phyloP scores from a whole-genome alignment of 2,797 vertebrate species.

The Darevskia nairensis region DNA sequence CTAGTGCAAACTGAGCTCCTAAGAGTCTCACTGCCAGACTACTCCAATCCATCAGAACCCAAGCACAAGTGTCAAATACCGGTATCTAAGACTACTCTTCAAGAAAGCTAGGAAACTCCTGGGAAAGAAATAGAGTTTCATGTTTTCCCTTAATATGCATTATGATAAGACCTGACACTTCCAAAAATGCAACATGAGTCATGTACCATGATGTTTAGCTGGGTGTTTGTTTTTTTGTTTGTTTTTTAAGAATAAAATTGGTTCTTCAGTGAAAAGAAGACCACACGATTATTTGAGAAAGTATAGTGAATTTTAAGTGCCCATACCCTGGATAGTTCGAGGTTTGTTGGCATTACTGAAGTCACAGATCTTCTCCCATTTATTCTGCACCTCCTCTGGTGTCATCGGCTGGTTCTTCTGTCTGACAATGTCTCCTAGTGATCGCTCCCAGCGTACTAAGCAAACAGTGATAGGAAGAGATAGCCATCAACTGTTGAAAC shows the following conservation, averaged over 20 bases:
- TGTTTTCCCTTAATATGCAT: not conserved
- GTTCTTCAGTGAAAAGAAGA: not conserved
- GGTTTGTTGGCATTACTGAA: conserved; percentile 89
- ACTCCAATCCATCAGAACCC: not conserved
- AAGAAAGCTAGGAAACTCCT: not conserved
- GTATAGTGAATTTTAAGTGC: not conserved
- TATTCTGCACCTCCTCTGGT: conserved; percentile 88
- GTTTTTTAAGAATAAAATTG: not conserved
- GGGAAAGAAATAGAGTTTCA: not conserved
- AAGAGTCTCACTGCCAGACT: not conserved
- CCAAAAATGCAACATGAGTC: not conserved
- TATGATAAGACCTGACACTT: not conserved
- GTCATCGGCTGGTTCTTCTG: conserved; percentile 84
- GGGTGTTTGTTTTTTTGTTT: too few relatives aligned
- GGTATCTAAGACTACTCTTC: not conserved
- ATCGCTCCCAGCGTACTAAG: conserved; percentile 95
- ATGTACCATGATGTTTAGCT: not conserved
- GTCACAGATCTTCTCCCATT: conserved; percentile 93
- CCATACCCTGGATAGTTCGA: conserved; percentile 82
- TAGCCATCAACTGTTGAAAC: conserved; percentile 47
- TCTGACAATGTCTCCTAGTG: conserved; percentile 85
- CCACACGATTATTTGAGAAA: not conserved
- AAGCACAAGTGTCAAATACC: not conserved
- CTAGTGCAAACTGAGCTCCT: not conserved
- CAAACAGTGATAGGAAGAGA: conserved; percentile 54